Conservation (phyloP, 2,113 vertebrate species). For the Recurvirostra avosetta region DNA sequence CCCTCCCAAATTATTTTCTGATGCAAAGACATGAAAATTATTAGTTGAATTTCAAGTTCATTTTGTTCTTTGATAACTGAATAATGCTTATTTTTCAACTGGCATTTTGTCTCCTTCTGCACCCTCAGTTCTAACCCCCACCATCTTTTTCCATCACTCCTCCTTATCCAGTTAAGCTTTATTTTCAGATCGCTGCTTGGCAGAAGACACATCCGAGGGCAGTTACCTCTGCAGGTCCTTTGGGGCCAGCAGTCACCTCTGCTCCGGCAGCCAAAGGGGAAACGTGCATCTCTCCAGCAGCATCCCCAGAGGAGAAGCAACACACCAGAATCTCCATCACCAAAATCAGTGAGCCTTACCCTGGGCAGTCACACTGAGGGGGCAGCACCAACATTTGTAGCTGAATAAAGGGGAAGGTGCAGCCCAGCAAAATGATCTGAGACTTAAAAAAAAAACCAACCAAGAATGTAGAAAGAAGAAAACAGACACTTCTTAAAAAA, state of each 20-base stretch:
- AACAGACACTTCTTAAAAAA: neutral
- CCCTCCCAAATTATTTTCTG: neutral
- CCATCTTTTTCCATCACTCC: neutral
- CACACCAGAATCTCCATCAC: neutral
- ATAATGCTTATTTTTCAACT: neutral
- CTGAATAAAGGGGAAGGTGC: neutral
- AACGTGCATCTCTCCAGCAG: neutral
- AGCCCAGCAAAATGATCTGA: neutral
- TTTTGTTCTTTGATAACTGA: neutral
- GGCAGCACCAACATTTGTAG: neutral
- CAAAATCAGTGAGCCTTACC: neutral
- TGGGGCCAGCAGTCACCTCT: neutral
- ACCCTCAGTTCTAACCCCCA: neutral
- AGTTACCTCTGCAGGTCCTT: neutral
- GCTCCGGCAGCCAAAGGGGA: neutral
- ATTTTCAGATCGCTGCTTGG: neutral
- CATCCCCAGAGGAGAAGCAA: rapidly evolving
- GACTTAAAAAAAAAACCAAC: neutral
- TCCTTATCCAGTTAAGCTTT: neutral
- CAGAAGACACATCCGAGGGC: neutral
- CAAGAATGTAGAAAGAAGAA: neutral
- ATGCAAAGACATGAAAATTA: neutral
- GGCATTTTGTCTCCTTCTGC: neutral
- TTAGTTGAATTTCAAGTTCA: neutral
- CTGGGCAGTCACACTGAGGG: rapidly evolving